These are phyloP conservation scores for Morpho deidamia DNA, from an alignment of 2,888 invertebrate genomes.

Conservation along the genomic window DNA sequence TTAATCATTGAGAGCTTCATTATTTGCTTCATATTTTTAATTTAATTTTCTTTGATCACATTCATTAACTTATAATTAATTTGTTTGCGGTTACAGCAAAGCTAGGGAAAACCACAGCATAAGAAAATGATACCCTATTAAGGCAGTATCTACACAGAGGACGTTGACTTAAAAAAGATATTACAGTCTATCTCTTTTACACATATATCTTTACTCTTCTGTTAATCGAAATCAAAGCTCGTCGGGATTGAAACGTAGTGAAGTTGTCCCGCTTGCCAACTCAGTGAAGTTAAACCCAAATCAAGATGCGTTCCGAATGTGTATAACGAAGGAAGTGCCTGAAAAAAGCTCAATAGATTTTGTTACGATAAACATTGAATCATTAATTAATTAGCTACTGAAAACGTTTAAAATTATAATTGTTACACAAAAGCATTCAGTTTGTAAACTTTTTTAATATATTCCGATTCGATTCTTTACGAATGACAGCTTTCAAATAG, in stretches of 20 bases:
- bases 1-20: no score
- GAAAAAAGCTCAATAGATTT: not conserved
- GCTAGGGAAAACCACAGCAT: slow-evolving; percentile 51
- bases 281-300: slow-evolving; percentile 50
- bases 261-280: slow-evolving; percentile 48
- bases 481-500: slow-evolving; percentile 31
- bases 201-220: slow-evolving; percentile 63
- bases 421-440: no score
- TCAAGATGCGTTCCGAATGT: slow-evolving; percentile 49
- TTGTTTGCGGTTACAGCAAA: slow-evolving; percentile 16
- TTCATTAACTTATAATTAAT: slow-evolving; percentile 2
- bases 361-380: no score
- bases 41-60: no score
- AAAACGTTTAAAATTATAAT: no score
- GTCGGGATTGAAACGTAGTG: slow-evolving; percentile 63
- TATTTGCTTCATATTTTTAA: no score
- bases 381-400: no score
- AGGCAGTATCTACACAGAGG: slow-evolving; percentile 65
- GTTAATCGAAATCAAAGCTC: slow-evolving; percentile 79
- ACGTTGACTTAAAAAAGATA: slow-evolving; percentile 70
- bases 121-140: slow-evolving; percentile 49
- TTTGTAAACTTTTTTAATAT: not conserved
- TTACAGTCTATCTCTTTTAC: slow-evolving; percentile 51
- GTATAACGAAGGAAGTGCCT: not conserved
- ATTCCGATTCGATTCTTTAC: slow-evolving; percentile 3